These are phyloP conservation scores for Macaria liturata DNA, from an alignment of 2,888 invertebrate genomes.

Conservation along the genomic window DNA sequence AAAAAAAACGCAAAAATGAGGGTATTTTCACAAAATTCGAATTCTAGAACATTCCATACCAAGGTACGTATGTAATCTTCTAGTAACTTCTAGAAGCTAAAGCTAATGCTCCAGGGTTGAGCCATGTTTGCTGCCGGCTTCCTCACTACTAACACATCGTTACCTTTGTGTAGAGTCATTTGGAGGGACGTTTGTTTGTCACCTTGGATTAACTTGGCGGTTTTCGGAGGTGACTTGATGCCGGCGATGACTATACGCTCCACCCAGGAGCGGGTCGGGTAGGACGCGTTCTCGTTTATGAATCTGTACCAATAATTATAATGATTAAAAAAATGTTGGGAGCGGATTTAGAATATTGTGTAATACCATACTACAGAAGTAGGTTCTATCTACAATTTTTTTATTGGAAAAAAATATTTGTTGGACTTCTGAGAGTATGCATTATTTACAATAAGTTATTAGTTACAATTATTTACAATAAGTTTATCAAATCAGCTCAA, in stretches of 20 bases:
- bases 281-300: constrained; percentile 86
- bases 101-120: constrained; percentile 89
- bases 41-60: not conserved
- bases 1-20: not conserved
- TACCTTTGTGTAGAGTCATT: constrained; percentile 86
- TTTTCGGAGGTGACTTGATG: constrained; percentile 86
- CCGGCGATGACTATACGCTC: constrained; percentile 94
- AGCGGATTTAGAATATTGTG: too few species aligned
- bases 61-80: not conserved
- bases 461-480: too few species aligned
- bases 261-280: constrained; percentile 92
- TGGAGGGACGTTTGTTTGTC: constrained; percentile 85
- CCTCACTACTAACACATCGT: constrained; percentile 88
- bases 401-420: too few species aligned
- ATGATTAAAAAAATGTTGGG: not conserved
- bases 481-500: too few species aligned
- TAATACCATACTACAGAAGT: too few species aligned
- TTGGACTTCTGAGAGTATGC: too few species aligned
- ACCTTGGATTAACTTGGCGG: constrained; percentile 83
- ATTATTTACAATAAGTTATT: too few species aligned
- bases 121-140: constrained; percentile 94
- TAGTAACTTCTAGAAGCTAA: constrained; percentile 56
- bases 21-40: not conserved
- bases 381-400: too few species aligned
- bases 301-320: constrained; percentile 57